Evolutionary conservation across 2,888 invertebrate genomes (phyloP), one percentile per base, ranked within the genome.

Genomic region (Physocephala rufipes): DNA sequence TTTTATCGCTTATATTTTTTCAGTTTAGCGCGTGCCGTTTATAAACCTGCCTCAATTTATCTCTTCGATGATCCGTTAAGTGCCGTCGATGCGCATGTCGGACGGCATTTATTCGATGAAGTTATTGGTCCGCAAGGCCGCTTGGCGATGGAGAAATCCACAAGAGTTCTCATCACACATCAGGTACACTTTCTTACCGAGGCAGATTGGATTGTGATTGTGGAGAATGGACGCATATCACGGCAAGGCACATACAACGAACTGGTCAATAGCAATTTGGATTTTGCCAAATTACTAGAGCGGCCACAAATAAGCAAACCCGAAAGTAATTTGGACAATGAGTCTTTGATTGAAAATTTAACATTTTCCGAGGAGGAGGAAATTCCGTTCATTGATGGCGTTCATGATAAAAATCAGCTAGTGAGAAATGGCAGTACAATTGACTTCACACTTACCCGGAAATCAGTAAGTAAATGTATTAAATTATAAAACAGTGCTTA

Each of bases 31-130:
- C 87, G 93, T 77, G 91, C 93, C 0, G 87, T 93, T n/a, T 94
- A 93, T 78, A 89, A 90, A 75, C 87, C 90, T 26, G 91, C 92
- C 0, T 91, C 92, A 79, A 89, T 94, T 73, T 94, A 93, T 81
- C 85, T 95, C 5, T 85, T 95, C 36, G 94, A 95, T 82, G 94
- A 94, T 86, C 94, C 94, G 0, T 84, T 94, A 2, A 92, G 92
- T 72, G 93, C 94, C 0, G 93, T 94, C 0, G 94, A 95, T 82
- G 88, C 92, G 0, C 90, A 90, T 72, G 93, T 94, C n/a, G 91
- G 92, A 0, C 89, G 90, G 73, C 91, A 92, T 82, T 85, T 95
- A 5, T 94, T 93, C 79, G 90, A 93, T 64, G 89, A 92, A 83
- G 94, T 93, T 68, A 91, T 93, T 70, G 86, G 86, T 2, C 86